These are phyloP conservation scores for Eupithecia tripunctaria DNA, from an alignment of 2,888 invertebrate genomes.

Conservation along the genomic window DNA sequence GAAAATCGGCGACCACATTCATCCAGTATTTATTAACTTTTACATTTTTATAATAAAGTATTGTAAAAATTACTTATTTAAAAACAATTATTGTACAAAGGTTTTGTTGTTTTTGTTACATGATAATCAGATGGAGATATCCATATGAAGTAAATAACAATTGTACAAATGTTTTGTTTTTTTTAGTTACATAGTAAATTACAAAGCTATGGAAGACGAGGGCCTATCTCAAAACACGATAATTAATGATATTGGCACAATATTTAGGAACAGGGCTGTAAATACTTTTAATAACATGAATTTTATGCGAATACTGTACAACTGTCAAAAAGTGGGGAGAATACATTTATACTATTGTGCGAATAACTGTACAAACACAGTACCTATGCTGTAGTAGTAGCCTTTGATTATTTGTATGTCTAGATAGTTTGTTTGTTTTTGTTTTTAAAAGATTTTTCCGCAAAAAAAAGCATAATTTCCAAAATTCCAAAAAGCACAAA, in stretches of 20 bases:
- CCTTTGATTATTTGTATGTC: too few relatives aligned
- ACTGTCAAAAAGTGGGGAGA: conserved; percentile 43
- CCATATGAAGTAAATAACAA: conserved; percentile 24
- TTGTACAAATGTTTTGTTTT: too few relatives aligned
- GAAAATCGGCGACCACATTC: conserved; percentile 58
- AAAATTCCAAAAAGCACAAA: too few relatives aligned
- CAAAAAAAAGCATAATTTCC: too few relatives aligned
- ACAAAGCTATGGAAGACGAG: conserved; percentile 78
- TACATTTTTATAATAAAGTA: conserved; percentile 76
- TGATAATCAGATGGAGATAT: conserved; percentile 46
- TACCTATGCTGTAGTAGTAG: background rate
- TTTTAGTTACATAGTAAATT: background rate
- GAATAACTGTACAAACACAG: conserved; percentile 17
- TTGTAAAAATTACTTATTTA: conserved; percentile 77
- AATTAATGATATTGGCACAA: conserved; percentile 74
- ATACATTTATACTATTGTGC: conserved; percentile 47
- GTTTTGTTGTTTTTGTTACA: conserved; percentile 59
- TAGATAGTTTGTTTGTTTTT: too few relatives aligned
- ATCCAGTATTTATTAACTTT: conserved; percentile 78
- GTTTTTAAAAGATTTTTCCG: too few relatives aligned
- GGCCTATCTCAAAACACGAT: conserved; percentile 64
- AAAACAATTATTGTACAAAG: conserved; percentile 77
- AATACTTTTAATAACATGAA: conserved; percentile 42
- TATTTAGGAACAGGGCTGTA: conserved; percentile 73
- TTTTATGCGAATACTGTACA: conserved; percentile 42